A percentile compares a stretch with the other conserved stretches of the same genome.
phyloP scores from a whole-genome alignment of 2,888 invertebrate species.

The Aricia artaxerxes region DNA sequence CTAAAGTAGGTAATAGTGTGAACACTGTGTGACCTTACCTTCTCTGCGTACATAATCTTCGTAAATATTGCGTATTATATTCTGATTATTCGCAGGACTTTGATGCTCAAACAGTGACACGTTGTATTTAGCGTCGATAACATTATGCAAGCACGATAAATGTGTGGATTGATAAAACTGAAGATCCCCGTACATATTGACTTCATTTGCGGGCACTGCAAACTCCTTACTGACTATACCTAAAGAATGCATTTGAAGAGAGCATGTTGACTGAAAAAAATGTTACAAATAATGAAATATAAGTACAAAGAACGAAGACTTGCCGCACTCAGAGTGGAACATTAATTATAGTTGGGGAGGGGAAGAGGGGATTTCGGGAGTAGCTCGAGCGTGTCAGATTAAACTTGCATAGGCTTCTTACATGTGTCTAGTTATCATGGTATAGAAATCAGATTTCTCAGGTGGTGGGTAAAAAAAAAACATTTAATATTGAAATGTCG shows the following conservation, averaged over 20 bases:
- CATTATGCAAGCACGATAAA: constrained; percentile 69
- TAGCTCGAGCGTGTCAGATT: too few relatives aligned
- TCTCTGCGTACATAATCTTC: constrained; percentile 28
- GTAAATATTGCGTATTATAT: constrained; percentile 77
- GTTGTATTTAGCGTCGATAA: constrained; percentile 79
- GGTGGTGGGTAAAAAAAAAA: too few relatives aligned
- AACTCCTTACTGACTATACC: constrained; percentile 71
- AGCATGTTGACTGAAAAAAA: constrained; percentile 71
- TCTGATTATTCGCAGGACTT: constrained; percentile 69
- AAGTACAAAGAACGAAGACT: too few relatives aligned
- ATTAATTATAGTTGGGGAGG: too few relatives aligned
- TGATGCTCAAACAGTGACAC: constrained; percentile 70
- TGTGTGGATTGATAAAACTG: constrained; percentile 70
- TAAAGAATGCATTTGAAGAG: constrained; percentile 78
- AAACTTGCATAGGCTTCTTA: too few relatives aligned
- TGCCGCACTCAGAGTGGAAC: too few relatives aligned
- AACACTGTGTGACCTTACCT: constrained; percentile 5
- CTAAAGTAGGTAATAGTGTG: too few relatives aligned
- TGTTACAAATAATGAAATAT: not conserved
- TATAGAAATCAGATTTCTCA: too few relatives aligned
- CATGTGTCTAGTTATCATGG: too few relatives aligned
- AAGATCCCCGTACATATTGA: constrained; percentile 71
- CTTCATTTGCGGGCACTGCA: constrained; percentile 56
- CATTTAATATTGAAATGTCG: too few relatives aligned
- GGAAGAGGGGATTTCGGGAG: too few relatives aligned